phyloP scores from a whole-genome alignment of 2,888 invertebrate genomes.

The Exocentrus adspersus region DNA sequence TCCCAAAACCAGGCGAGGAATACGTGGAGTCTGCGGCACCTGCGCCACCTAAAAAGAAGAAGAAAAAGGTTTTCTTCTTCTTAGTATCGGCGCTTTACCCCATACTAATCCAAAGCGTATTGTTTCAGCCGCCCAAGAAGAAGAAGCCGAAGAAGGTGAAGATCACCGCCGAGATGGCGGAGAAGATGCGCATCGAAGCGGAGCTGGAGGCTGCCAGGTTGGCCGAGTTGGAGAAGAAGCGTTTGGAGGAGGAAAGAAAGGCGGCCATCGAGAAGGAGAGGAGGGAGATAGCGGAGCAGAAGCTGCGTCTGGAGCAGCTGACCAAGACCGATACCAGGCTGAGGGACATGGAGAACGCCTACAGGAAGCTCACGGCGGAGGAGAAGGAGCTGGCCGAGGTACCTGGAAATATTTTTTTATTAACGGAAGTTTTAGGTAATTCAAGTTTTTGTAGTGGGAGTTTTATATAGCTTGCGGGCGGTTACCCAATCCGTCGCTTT shows the following conservation, averaged over 20 bases:
- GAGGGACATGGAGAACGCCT: slow-evolving; percentile 32
- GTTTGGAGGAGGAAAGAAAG: slow-evolving; percentile 51
- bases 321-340: slow-evolving; percentile 29
- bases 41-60: slow-evolving; percentile 11
- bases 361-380: slow-evolving; percentile 30
- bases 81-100: too few relatives aligned
- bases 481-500: slow-evolving; percentile 65
- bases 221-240: slow-evolving; percentile 44
- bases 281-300: slow-evolving; percentile 53
- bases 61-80: slow-evolving; percentile 23
- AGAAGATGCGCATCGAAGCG: slow-evolving; percentile 44
- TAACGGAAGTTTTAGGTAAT: too few relatives aligned
- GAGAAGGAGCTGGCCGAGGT: slow-evolving; percentile 40
- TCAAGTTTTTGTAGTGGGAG: slow-evolving; percentile 63
- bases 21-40: neutral
- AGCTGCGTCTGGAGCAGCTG: slow-evolving; percentile 54
- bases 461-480: slow-evolving; percentile 67
- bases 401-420: too few relatives aligned
- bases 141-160: slow-evolving; percentile 24
- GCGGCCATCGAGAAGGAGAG: slow-evolving; percentile 59
- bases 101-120: too few relatives aligned
- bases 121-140: slow-evolving; percentile 12
- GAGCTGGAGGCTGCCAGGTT: slow-evolving; percentile 45
- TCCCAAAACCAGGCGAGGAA: neutral
- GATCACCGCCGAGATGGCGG: slow-evolving; percentile 45